Base-by-base conservation (phyloP, 2,888 invertebrate genomes). In the Peribatodes rhomboidaria region DNA sequence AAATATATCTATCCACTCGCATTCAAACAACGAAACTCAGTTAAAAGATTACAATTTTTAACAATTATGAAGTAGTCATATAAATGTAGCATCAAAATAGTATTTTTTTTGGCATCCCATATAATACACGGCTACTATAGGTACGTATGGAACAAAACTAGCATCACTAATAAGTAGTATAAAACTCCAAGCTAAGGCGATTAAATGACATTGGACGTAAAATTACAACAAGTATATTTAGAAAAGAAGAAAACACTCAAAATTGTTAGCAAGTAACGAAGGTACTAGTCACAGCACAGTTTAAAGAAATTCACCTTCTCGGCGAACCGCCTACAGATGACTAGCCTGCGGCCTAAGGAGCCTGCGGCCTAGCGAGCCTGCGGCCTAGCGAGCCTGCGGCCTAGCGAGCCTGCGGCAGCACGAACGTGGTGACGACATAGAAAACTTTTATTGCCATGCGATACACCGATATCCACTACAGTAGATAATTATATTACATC, bases 51-150 rank as follows among this genome's bases (percentile, higher is more conserved):
- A 81, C 70, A 78, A 77, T 72, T 75, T 72, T 75, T 80, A 81
- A 82, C 77, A 78, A 79, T 72, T 75, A 77, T 72, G 71, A 74
- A 75, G 75, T 76, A 74, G 62, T 71, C 76, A 78, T 75, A 31
- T 42, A 41, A 78, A 79, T 77, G 80, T 77, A 81, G 79, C 78
- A 77, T 80, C 69, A 73, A 77, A 74, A 79, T 69, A 80, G 78
- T 80, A 83, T 70, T 80, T 85, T 79, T 63, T 89, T 88, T 89
- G 89, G 88, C 89, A 88, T 85, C 86, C 77, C 79, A 84, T 74
- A 79, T 74, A 74, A 77, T 70, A 74, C 75, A 78, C 72, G 68
- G 79, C 72, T 70, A 69, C 46, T 46, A 70, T 73, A 79, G 74
- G 74, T 67, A 70, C 70, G 70, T 41, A 73, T 67, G 70, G 69